Conservation (phyloP, 1,140 invertebrate species). For the Trissolcus basalis region DNA sequence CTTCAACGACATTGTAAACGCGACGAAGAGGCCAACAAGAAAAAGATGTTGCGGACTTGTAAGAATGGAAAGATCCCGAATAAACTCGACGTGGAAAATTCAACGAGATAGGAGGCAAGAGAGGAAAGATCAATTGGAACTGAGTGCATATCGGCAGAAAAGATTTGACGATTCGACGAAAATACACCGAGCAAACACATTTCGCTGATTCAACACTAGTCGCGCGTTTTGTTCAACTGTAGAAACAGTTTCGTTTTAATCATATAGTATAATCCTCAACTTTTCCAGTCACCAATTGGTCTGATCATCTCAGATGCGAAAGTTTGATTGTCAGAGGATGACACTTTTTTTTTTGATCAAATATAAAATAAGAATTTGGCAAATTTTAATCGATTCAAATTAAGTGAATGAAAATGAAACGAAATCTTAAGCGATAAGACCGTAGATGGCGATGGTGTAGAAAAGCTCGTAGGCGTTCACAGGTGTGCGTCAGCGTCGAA, state of each 20-base stretch:
- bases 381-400: too few species aligned
- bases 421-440: conserved; percentile 10
- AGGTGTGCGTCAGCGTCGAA: conserved; percentile 20
- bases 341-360: too few species aligned
- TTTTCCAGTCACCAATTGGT: too few species aligned
- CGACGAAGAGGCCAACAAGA: conserved; percentile 22
- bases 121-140: conserved; percentile 41
- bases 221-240: conserved; percentile 8
- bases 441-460: conserved; percentile 22
- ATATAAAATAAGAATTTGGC: too few species aligned
- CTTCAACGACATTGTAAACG: conserved; percentile 31
- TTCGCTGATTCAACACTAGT: conserved; percentile 27
- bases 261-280: neutral
- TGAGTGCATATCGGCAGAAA: conserved; percentile 38
- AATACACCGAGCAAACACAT: conserved; percentile 26
- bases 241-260: conserved; percentile 19
- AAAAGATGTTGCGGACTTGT: conserved; percentile 10
- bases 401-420: too few species aligned
- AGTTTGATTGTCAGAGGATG: too few species aligned
- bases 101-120: conserved; percentile 13
- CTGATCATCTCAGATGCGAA: too few species aligned
- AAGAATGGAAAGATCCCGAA: conserved; percentile 28
- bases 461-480: conserved; percentile 26
- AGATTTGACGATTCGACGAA: conserved; percentile 39
- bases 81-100: conserved; percentile 29